Base-by-base conservation (phyloP, 2,797 vertebrate genomes). In the Sebastes kiyomatsui region DNA sequence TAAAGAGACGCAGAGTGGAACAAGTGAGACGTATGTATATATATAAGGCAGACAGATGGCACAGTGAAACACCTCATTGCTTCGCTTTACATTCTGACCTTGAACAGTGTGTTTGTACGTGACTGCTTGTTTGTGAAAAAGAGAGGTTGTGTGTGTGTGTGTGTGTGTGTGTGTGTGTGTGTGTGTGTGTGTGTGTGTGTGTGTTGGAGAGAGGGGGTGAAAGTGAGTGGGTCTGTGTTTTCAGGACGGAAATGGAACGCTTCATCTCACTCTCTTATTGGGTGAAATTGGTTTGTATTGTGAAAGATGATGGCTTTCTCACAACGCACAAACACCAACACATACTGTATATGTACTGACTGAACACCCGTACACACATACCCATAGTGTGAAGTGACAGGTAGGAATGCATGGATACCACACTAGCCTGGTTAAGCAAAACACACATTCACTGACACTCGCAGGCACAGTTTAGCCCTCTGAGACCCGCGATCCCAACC, bases 71-170 rank as follows among this genome's bases (percentile, higher is more conserved):
- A 70, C 64, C 72, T 85, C 77, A 86, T 77, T 78, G 85, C 72
- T 62, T 68, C 33, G 25, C 65, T 81, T 82, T 77, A 67, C 62
- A 75, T 86, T 67, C 23, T 84, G 83, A 84, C 83, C 81, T 87
- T 84, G 85, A 79, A 30, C 56, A 62, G 61, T 52, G 38, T 79
- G 49, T 84, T 30, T 75, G 56, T 69, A 58, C 4, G 13, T 55
- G 13, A n/a, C 42, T 46, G 42, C 42, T 46, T 46, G 42, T 46
- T 18, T 46, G 16, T 18, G 16, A 33, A 62, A 8, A 30, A 20
- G 7, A 30, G 58, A 30, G 59, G 7, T 7, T 32, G 28, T 32
- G 59, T 32, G 28, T 64, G 6, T 32, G 59, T 28, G 25, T 61
- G 28, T 28, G 25, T 61, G 28, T 61, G 7, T 7, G 1, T 65